Base-by-base conservation (phyloP, 2,888 invertebrate genomes). In the Byasa hedistus region DNA sequence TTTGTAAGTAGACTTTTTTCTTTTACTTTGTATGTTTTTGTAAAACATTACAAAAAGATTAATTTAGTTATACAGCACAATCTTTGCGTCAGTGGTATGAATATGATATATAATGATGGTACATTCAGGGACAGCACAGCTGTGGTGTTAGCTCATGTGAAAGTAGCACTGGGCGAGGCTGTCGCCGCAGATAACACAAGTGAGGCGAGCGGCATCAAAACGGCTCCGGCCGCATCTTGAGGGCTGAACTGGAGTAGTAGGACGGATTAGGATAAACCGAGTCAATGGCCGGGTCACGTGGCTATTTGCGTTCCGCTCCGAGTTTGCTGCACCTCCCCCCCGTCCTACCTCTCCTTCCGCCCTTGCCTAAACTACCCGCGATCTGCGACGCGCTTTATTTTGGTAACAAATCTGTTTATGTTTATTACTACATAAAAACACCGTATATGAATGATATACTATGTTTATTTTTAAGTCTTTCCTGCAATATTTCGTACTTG, bases 221-320 rank as follows among this genome's bases (percentile, higher is more conserved):
- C 71, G 73, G 72, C 71, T 76, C 72, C 73, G 68, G 76, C 75
- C 76, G 75, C 77, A 74, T 75, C 77, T 81, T 76, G 79, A 77
- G 78, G 77, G 75, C 79, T 83, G 84, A 91, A 88, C 80, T 91
- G 84, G 91, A 91, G 87, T 91, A 91, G 91, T 91, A 83, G 91
- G 89, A 85, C 91, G 89, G 90, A 87, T 91, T 89, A 91, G 91
- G 90, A 89, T 86, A 87, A 89, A 86, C 85, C 87, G 86, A 91
- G 91, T 91, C 91, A 91, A 91, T 84, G 91, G 89, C 91, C 91
- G 91, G 91, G 91, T 91, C 91, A 90, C 85, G 81, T 79, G 80
- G 86, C 87, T 91, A 91, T 91, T 91, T 91, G 83, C 82, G 89
- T 87, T 81, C 83, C 75, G 80, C 82, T 81, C 78, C 76, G 71